Percentiles rank a stretch among this genome's conserved stretches.
Evolutionary conservation across 2,888 invertebrate species (phyloP).

Genomic region (Belgica antarctica): DNA sequence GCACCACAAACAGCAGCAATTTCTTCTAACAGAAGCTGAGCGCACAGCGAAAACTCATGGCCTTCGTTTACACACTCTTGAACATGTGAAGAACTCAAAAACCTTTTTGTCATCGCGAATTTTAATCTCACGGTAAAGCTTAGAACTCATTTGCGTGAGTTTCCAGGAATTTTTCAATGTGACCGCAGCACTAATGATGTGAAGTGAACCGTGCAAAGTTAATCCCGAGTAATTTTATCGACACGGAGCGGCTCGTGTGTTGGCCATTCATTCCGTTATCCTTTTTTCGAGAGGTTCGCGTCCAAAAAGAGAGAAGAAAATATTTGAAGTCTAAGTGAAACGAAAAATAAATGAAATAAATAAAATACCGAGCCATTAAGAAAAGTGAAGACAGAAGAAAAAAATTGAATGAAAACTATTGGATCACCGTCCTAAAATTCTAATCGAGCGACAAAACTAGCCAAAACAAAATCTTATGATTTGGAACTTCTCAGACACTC

Average conservation of each 20-base stretch:
- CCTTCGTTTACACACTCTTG: conserved; percentile 62
- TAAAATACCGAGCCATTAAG: conserved; percentile 1
- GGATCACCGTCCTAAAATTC: conserved; percentile 8
- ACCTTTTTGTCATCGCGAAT: not conserved
- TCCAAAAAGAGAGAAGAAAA: not conserved
- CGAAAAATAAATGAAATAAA: not conserved
- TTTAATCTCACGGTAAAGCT: not conserved
- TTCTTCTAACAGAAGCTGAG: conserved; percentile 63
- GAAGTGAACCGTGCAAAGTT: not conserved
- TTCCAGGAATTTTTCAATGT: not conserved
- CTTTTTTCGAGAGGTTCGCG: not conserved
- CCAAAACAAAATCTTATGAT: not conserved
- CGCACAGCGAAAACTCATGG: conserved; percentile 59
- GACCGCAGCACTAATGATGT: not conserved
- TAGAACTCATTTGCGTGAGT: not conserved
- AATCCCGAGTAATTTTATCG: not conserved
- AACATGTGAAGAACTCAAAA: conserved; percentile 54
- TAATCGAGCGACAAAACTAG: not conserved
- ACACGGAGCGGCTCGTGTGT: too few relatives aligned
- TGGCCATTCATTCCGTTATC: not conserved
- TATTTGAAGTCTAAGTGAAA: not conserved
- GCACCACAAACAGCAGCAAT: conserved; percentile 54
- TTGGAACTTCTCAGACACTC: not conserved
- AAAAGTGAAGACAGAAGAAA: not conserved
- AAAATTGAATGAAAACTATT: not conserved